Evolutionary conservation across 2,888 invertebrate genomes (phyloP).

Genomic region (Campoplex capitator): DNA sequence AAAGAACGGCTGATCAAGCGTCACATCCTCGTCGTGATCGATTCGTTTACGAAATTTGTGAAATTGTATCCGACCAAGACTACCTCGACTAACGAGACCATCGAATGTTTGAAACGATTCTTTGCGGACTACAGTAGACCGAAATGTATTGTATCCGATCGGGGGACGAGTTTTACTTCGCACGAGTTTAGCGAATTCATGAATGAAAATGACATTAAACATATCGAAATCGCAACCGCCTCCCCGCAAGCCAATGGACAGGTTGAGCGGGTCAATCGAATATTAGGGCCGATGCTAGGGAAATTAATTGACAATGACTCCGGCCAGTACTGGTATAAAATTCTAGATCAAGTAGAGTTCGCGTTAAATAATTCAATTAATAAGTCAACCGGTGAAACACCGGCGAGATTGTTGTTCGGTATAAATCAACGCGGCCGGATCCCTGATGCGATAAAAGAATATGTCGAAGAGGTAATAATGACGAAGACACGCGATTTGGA

Average conservation of each 20-base stretch:
- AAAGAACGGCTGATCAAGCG: no score
- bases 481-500: conserved; percentile 63
- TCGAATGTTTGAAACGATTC: conserved; percentile 66
- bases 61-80: conserved; percentile 31
- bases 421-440: conserved; percentile 72
- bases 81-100: conserved; percentile 66
- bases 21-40: no score
- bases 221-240: conserved; percentile 68
- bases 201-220: conserved; percentile 52
- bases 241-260: conserved; percentile 73
- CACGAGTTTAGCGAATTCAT: conserved; percentile 69
- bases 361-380: conserved; percentile 71
- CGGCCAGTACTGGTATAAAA: conserved; percentile 60
- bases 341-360: conserved; percentile 63
- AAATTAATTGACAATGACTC: neutral
- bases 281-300: neutral
- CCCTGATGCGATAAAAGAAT: conserved; percentile 64
- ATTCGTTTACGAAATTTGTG: no score
- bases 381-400: conserved; percentile 74
- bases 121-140: conserved; percentile 71
- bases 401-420: conserved; percentile 75
- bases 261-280: conserved; percentile 19
- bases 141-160: conserved; percentile 64
- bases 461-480: neutral
- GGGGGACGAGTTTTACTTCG: conserved; percentile 70